phyloP scores from a whole-genome alignment of 2,113 vertebrate genomes.

The Cavia aperea region DNA sequence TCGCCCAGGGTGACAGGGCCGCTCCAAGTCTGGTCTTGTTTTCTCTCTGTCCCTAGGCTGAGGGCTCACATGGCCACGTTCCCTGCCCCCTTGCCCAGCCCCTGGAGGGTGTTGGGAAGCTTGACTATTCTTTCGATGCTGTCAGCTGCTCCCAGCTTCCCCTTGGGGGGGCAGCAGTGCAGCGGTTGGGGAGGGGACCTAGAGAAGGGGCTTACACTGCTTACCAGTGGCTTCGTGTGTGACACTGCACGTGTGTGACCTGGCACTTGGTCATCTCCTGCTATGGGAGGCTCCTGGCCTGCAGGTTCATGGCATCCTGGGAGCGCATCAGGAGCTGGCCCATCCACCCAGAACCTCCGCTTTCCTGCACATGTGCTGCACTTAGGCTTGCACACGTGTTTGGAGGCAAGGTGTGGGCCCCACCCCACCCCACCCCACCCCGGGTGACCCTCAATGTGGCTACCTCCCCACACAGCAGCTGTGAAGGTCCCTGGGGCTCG shows the following conservation, averaged over 20 bases:
- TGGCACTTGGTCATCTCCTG: background rate
- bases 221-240: background rate
- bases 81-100: background rate
- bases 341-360: background rate
- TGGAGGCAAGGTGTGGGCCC: background rate
- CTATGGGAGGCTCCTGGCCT: background rate
- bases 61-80: background rate
- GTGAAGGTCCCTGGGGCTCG: background rate
- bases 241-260: background rate
- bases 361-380: no score
- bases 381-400: background rate
- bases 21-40: background rate
- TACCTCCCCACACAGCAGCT: background rate
- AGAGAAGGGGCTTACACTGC: background rate
- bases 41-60: background rate
- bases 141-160: background rate
- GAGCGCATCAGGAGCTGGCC: background rate
- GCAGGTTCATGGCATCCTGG: background rate
- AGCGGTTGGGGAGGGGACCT: accelerated
- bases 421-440: background rate
- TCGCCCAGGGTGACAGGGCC: background rate
- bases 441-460: background rate
- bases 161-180: background rate
- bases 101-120: background rate
- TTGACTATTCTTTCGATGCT: background rate